Evolutionary conservation across 2,113 vertebrate genomes (phyloP), one percentile per base, ranked within the genome.

Genomic region (Pampusana beccarii): DNA sequence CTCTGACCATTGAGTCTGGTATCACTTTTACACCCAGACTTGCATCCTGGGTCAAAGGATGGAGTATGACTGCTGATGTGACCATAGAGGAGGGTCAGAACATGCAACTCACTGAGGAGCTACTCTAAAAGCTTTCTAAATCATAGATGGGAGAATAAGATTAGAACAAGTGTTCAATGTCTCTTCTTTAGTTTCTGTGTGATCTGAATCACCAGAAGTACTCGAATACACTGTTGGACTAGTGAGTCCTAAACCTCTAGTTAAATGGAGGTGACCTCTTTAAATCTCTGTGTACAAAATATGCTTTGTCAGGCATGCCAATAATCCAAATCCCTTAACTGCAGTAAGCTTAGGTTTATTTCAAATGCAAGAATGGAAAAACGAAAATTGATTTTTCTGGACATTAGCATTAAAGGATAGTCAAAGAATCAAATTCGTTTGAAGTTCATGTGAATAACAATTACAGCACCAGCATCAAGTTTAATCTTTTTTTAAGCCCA

Each of bases 401-500:
- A 91, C 29, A 54, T 87, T 84, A 80, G 10, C 85, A 96, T 92
- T 96, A 94, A 80, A 95, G 24, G 14, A 11, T 92, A 89, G 21
- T 82, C 33, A 95, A 95, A 96, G 57, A 87, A 91, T 81, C 25
- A 97, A 91, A 88, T 88, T 93, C 0, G 2, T 97, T 94, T 90
- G 78, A 95, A 92, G 67, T 97, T 97, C 40, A 2, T 84, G 42
- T 92, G 80, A 97, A 92, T 97, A 96, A 96, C 57, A 96, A 89
- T 97, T 97, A 95, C 61, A 73, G 62, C 28, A 50, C 13, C 33
- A 58, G 51, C 51, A 74, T 6, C 16, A 58, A 91, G 44, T 64
- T 95, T 96, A 95, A 94, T 95, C 60, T 90, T 94, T 95, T 97
- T 87, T 67, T 81, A 94, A 96, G 26, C 24, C 19, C 46, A 96